A percentile compares a stretch with the other conserved stretches of the same genome.
phyloP scores from a whole-genome alignment of 2,797 vertebrate genomes.

The Carduelis carduelis region DNA sequence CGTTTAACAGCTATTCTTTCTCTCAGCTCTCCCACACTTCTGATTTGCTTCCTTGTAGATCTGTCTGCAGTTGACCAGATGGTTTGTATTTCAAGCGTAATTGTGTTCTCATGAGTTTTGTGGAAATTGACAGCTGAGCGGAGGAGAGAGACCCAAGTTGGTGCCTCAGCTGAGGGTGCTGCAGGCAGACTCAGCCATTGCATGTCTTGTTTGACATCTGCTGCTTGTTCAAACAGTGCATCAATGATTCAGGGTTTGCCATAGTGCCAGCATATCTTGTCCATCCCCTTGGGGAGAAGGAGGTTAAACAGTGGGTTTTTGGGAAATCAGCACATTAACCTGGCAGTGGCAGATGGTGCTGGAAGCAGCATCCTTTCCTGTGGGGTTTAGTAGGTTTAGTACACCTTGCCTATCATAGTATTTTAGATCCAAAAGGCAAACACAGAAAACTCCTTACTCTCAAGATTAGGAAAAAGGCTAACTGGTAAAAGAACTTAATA shows the following conservation, averaged over 20 bases:
- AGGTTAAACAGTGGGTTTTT: background rate
- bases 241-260: background rate
- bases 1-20: conserved; percentile 10
- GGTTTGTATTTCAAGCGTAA: background rate
- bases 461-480: background rate
- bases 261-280: background rate
- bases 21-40: background rate
- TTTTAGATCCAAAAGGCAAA: background rate
- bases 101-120: background rate
- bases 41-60: background rate
- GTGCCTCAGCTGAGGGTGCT: background rate
- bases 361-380: background rate
- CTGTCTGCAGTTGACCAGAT: background rate
- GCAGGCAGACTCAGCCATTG: background rate
- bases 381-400: background rate
- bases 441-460: background rate
- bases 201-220: background rate
- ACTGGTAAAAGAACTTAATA: background rate
- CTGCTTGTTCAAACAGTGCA: background rate
- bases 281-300: background rate
- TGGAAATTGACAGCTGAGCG: background rate
- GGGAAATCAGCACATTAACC: background rate
- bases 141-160: background rate
- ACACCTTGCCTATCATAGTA: background rate
- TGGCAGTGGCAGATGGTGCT: background rate